Conservation (phyloP, 1,140 invertebrate genomes). For the Drosophila virilis region DNA sequence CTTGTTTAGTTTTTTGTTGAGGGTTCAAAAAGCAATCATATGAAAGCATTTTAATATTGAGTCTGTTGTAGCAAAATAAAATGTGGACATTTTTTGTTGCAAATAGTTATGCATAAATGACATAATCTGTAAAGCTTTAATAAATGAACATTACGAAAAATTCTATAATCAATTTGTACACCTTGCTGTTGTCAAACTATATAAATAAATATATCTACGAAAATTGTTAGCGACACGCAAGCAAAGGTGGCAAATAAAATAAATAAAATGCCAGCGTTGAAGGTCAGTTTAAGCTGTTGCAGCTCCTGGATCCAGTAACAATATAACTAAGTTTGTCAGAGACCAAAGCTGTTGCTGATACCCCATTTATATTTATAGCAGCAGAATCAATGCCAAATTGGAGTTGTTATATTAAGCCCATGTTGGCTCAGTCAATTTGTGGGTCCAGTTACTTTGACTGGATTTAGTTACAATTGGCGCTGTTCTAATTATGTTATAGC, state of each 20-base stretch:
- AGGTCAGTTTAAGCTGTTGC: conserved; percentile 36
- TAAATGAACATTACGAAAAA: conserved; percentile 65
- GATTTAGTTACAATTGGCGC: conserved; percentile 49
- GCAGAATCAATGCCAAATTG: conserved; percentile 31
- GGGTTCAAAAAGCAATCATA: conserved; percentile 45
- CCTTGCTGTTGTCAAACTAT: conserved; percentile 36
- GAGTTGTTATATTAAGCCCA: conserved; percentile 50
- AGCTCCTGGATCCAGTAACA: conserved; percentile 10
- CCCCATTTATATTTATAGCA: background rate
- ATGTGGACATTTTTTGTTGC: conserved; percentile 7
- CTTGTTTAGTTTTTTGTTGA: background rate
- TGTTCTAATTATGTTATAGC: conserved; percentile 68
- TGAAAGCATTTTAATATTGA: conserved; percentile 33
- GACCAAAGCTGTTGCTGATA: background rate
- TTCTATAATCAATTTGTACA: conserved; percentile 66
- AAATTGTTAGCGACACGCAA: conserved; percentile 69
- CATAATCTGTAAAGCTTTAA: conserved; percentile 30
- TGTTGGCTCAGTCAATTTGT: conserved; percentile 58
- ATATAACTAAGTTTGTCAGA: background rate
- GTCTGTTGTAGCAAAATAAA: conserved; percentile 7
- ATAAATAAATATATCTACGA: conserved; percentile 39
- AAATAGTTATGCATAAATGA: conserved; percentile 20
- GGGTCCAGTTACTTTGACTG: conserved; percentile 56
- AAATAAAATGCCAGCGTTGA: conserved; percentile 27
- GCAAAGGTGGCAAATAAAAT: conserved; percentile 1